Conservation (phyloP, 1,140 invertebrate species). For the Drosophila aff. region DNA sequence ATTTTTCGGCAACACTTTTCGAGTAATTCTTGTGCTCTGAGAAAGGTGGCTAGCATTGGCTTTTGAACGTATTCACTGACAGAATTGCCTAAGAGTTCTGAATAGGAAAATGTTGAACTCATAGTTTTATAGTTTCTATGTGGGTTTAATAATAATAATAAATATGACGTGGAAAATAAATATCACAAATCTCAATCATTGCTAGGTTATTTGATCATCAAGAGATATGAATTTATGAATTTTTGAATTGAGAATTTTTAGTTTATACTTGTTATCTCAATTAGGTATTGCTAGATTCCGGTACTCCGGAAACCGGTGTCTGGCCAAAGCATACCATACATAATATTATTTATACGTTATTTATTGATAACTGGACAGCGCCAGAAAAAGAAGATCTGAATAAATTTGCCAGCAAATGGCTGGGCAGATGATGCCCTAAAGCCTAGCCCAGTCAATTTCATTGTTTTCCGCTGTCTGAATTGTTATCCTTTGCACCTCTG, state of each 20-base stretch:
- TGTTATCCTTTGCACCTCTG: slow-evolving; percentile 55
- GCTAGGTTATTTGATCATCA: neutral
- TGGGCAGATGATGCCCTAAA: slow-evolving; percentile 71
- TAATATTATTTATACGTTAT: slow-evolving; percentile 34
- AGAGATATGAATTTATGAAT: neutral
- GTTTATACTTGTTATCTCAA: neutral
- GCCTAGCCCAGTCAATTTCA: slow-evolving; percentile 74
- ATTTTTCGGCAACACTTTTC: slow-evolving; percentile 77
- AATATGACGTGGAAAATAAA: neutral
- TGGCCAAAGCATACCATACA: neutral
- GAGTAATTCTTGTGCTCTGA: slow-evolving; percentile 57
- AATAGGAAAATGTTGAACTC: neutral
- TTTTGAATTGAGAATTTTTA: neutral
- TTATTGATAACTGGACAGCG: slow-evolving; percentile 54
- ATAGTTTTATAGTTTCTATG: neutral
- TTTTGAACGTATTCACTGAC: slow-evolving; percentile 21
- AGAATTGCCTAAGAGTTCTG: slow-evolving; percentile 35
- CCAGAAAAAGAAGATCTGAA: slow-evolving; percentile 48
- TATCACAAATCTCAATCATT: neutral
- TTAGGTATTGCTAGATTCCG: neutral
- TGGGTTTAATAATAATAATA: neutral
- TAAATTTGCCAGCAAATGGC: slow-evolving; percentile 60
- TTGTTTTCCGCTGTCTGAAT: slow-evolving; percentile 84
- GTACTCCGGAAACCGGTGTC: slow-evolving; percentile 14
- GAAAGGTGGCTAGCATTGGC: slow-evolving; percentile 13